A percentile compares a stretch with the other conserved stretches of the same genome.
phyloP scores from a whole-genome alignment of 2,888 invertebrate species.

The Rotaria magnacalcarata region DNA sequence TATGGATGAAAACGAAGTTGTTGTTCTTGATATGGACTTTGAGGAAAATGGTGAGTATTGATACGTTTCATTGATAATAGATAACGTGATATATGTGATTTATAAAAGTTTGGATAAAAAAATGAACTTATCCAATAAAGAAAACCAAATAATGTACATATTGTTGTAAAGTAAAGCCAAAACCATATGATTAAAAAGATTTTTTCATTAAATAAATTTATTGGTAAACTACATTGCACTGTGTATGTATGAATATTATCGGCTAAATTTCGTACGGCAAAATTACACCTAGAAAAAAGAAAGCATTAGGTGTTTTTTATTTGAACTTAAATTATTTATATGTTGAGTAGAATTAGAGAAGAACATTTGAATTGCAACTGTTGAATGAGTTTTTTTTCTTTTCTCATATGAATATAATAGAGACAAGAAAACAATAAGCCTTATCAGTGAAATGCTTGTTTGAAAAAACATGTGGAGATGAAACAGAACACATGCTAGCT shows the following conservation, averaged over 20 bases:
- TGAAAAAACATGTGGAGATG: too few species aligned
- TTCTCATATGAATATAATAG: too few species aligned
- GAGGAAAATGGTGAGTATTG: constrained; percentile 7
- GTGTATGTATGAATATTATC: constrained; percentile 45
- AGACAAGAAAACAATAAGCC: too few species aligned
- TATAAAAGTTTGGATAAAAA: constrained; percentile 15
- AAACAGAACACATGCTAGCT: too few species aligned
- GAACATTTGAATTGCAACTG: too few species aligned
- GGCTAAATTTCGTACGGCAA: constrained; percentile 47
- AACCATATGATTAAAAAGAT: constrained; percentile 46
- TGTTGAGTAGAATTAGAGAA: too few species aligned
- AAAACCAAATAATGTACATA: constrained; percentile 41
- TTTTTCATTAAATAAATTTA: constrained; percentile 46
- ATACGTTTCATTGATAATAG: constrained; percentile 30
- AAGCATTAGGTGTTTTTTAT: not conserved
- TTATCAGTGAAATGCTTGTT: too few species aligned
- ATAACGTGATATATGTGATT: constrained; percentile 15
- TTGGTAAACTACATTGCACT: constrained; percentile 49
- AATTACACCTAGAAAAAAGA: constrained; percentile 47
- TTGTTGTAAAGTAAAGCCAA: constrained; percentile 40
- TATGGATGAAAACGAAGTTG: not conserved
- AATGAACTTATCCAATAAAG: constrained; percentile 39
- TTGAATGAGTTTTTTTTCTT: too few species aligned
- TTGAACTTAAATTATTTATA: too few species aligned
- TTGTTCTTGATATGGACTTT: constrained; percentile 4